These are phyloP conservation scores for Oncorhynchus clarkii DNA, from an alignment of 2,113 vertebrate species.

Conservation along the genomic window DNA sequence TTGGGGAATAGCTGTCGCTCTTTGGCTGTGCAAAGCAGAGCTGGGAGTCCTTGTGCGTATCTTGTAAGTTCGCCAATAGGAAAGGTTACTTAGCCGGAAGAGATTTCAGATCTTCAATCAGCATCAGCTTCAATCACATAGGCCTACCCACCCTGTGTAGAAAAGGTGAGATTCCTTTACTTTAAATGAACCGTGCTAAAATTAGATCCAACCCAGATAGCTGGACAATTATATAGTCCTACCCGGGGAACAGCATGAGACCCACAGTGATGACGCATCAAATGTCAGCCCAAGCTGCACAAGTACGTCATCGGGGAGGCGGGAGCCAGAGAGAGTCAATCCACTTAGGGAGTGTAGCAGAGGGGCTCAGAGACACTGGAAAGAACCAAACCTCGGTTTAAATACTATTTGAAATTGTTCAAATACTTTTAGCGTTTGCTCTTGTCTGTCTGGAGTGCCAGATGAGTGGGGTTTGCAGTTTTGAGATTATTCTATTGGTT, in stretches of 20 bases:
- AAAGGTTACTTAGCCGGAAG: too few species aligned
- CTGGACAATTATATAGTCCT: background rate
- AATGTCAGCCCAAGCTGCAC: slow-evolving; percentile 5
- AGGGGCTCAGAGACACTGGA: slow-evolving; percentile 11
- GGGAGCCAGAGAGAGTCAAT: background rate
- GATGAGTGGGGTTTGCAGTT: too few species aligned
- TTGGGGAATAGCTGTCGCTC: background rate
- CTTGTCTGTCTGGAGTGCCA: too few species aligned
- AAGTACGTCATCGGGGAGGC: slow-evolving; percentile 30
- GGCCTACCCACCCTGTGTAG: background rate
- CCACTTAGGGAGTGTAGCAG: slow-evolving; percentile 14
- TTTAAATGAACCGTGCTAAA: background rate
- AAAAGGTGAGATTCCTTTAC: too few species aligned
- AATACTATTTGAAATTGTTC: too few species aligned
- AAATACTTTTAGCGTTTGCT: too few species aligned
- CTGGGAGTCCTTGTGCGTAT: background rate
- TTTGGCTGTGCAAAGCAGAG: background rate
- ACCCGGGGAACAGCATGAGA: slow-evolving; percentile 9
- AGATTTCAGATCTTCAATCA: background rate
- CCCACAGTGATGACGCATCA: slow-evolving; percentile 22
- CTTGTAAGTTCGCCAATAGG: background rate
- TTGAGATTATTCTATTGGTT: too few species aligned
- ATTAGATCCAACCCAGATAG: slow-evolving; percentile 21
- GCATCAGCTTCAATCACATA: background rate
- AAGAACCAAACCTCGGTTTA: too few species aligned